Conservation (phyloP, 2,113 vertebrate genomes). For the Osmerus eperlanus region DNA sequence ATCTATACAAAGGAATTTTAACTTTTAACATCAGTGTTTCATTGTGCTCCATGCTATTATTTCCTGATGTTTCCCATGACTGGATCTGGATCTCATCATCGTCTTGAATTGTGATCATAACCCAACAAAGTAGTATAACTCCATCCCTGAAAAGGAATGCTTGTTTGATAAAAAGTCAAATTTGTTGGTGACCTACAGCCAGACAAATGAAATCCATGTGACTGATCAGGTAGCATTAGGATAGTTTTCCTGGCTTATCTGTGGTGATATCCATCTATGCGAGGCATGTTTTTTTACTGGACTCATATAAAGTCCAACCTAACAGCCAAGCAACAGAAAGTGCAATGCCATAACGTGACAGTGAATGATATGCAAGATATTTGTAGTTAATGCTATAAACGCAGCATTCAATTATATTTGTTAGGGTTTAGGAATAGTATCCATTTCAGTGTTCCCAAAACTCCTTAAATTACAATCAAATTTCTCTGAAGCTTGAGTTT, state of each 20-base stretch:
- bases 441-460: neutral
- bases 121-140: constrained; percentile 7
- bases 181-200: neutral
- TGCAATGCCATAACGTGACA: neutral
- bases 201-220: neutral
- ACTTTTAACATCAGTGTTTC: neutral
- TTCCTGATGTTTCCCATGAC: neutral
- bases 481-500: neutral
- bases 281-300: constrained; percentile 8
- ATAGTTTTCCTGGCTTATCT: constrained; percentile 3
- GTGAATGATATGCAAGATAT: neutral
- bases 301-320: neutral
- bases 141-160: constrained; percentile 21
- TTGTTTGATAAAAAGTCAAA: constrained; percentile 1
- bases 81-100: neutral
- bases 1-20: neutral
- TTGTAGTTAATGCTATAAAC: too few species aligned
- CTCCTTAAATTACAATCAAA: neutral
- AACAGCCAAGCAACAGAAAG: neutral
- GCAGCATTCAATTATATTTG: too few species aligned
- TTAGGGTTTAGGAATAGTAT: too few species aligned
- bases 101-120: constrained; percentile 17
- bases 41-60: neutral
- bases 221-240: neutral
- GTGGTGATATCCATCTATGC: constrained; percentile 11